phyloP scores from a whole-genome alignment of 2,888 invertebrate genomes.

The Conops quadrifasciatus region DNA sequence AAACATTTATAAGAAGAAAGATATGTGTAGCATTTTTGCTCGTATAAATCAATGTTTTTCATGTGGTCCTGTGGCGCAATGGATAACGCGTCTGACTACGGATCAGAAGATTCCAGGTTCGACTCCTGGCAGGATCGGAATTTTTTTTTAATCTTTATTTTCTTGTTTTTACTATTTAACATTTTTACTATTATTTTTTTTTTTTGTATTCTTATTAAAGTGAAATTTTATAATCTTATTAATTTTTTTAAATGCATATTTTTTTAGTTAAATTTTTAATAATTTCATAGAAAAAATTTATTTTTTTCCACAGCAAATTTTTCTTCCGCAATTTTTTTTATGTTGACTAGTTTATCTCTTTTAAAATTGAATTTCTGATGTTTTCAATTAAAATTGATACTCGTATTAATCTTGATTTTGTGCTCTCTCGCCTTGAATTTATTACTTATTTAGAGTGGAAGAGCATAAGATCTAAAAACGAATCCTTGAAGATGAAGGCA shows the following conservation, averaged over 20 bases:
- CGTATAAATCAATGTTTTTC: no score
- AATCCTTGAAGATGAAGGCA: no score
- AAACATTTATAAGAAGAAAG: no score
- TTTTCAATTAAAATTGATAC: not conserved
- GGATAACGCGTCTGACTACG: slow-evolving; percentile 67
- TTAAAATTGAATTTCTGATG: not conserved
- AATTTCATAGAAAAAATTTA: not conserved
- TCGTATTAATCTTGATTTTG: not conserved
- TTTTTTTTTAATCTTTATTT: not conserved
- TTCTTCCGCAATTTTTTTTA: no score
- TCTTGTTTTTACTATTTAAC: not conserved
- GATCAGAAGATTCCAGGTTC: slow-evolving; percentile 67
- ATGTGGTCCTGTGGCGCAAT: slow-evolving; percentile 66
- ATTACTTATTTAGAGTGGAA: slow-evolving; percentile 14
- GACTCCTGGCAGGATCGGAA: slow-evolving; percentile 66
- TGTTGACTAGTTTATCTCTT: not conserved
- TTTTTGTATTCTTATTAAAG: not conserved
- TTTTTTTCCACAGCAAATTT: no score
- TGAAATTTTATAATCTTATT: not conserved
- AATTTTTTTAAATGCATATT: not conserved
- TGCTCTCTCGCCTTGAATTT: slow-evolving; percentile 16
- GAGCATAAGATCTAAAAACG: slow-evolving; percentile 4
- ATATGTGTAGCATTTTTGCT: no score
- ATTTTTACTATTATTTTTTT: not conserved
- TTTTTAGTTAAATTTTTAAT: not conserved